Evolutionary conservation across 1,140 invertebrate genomes (phyloP).

Genomic region (Helicoverpa armigera): DNA sequence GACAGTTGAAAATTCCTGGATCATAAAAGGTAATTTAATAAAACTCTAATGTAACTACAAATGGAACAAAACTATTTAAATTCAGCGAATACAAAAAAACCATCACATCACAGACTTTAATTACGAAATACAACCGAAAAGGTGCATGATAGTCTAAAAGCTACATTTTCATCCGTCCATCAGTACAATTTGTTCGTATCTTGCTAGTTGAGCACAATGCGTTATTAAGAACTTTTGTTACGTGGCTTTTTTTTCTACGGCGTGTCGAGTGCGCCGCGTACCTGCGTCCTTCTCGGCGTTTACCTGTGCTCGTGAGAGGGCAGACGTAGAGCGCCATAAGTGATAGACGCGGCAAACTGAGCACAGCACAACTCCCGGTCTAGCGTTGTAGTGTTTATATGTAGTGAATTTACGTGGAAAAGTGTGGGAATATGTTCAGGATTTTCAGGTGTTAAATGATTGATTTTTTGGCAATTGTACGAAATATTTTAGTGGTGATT

Average conservation of each 20-base stretch:
- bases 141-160: constrained; percentile 57
- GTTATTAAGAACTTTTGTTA: constrained; percentile 79
- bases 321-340: constrained; percentile 60
- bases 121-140: constrained; percentile 36
- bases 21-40: no score
- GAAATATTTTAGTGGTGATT: no score
- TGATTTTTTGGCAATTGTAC: no score
- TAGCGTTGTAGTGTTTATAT: background rate
- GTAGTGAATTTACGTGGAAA: background rate
- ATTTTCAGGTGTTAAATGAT: no score
- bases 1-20: background rate
- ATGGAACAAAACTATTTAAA: constrained; percentile 9
- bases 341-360: constrained; percentile 23
- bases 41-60: constrained; percentile 6
- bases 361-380: background rate
- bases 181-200: constrained; percentile 71
- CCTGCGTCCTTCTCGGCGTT: constrained; percentile 78
- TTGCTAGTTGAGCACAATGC: constrained; percentile 73
- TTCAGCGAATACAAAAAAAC: constrained; percentile 8
- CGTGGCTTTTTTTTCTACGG: constrained; percentile 74
- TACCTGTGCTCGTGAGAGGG: constrained; percentile 79
- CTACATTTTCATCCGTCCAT: constrained; percentile 59
- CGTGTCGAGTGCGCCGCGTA: constrained; percentile 69
- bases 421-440: background rate
- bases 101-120: constrained; percentile 41